A percentile compares a stretch with the other conserved stretches of the same genome.
phyloP scores from a whole-genome alignment of 2,888 invertebrate genomes.

The Busseola fusca region DNA sequence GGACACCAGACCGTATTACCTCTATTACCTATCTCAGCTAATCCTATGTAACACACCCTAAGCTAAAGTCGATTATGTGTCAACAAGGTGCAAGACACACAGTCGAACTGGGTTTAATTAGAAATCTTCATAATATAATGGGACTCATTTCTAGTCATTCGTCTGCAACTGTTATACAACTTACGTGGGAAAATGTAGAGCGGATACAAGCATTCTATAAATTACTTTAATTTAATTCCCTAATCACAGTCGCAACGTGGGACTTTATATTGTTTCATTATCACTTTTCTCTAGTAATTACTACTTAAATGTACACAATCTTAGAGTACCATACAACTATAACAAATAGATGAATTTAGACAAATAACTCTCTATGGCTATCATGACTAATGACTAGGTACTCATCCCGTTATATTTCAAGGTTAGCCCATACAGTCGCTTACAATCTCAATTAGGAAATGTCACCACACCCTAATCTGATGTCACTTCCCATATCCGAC shows the following conservation, averaged over 20 bases:
- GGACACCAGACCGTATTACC: too few species aligned
- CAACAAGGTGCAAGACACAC: constrained; percentile 7
- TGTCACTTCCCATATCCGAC: constrained; percentile 53
- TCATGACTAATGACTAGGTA: constrained; percentile 47
- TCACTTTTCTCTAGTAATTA: constrained; percentile 48
- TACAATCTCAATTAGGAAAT: constrained; percentile 60
- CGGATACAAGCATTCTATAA: constrained; percentile 49
- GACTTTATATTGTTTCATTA: constrained; percentile 50
- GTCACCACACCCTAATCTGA: constrained; percentile 58
- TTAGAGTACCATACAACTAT: constrained; percentile 1
- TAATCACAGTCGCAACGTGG: constrained; percentile 44
- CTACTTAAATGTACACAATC: constrained; percentile 24
- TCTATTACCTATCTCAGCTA: not conserved
- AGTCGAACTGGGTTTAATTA: constrained; percentile 27
- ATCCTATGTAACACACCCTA: not conserved
- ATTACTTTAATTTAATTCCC: constrained; percentile 54
- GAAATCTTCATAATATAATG: constrained; percentile 22
- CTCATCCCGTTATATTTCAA: constrained; percentile 56
- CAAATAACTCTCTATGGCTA: constrained; percentile 37
- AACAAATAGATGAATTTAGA: constrained; percentile 12
- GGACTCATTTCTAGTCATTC: constrained; percentile 21
- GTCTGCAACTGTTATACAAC: constrained; percentile 26
- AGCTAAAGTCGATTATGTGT: not conserved
- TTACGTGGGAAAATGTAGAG: constrained; percentile 50
- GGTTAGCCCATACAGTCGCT: constrained; percentile 49